phyloP scores from a whole-genome alignment of 1,140 invertebrate species.

The Musca domestica region DNA sequence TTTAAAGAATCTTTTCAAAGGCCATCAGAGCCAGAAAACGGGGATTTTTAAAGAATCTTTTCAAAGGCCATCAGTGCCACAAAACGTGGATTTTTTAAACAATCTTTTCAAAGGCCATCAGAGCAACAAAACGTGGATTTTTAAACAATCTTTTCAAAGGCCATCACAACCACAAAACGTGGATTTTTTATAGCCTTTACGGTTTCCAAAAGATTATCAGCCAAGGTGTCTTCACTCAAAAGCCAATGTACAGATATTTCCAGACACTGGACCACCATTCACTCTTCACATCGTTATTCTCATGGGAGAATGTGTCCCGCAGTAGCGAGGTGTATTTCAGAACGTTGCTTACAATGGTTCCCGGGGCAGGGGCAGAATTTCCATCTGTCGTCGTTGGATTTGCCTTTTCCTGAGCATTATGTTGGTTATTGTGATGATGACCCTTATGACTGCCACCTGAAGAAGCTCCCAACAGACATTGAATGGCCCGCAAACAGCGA shows the following conservation, averaged over 20 bases:
- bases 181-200: constrained; percentile 67
- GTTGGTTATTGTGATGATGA: no score
- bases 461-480: constrained; percentile 64
- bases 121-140: no score
- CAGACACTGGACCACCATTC: no score
- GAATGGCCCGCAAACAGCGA: constrained; percentile 65
- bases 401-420: neutral
- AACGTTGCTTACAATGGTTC: constrained; percentile 62
- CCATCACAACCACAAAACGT: no score
- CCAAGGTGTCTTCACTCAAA: constrained; percentile 77
- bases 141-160: no score
- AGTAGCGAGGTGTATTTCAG: constrained; percentile 63
- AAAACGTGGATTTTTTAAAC: no score
- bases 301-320: constrained; percentile 53
- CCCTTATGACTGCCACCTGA: constrained; percentile 37
- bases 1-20: no score
- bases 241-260: no score
- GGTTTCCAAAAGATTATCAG: constrained; percentile 65
- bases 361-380: constrained; percentile 38
- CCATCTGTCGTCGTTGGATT: constrained; percentile 30
- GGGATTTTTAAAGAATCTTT: no score
- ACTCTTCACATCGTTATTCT: constrained; percentile 38
- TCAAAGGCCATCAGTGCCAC: no score
- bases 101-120: no score
- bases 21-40: no score